Conservation (phyloP, 2,888 invertebrate species). For the Tenthredo mesomela region DNA sequence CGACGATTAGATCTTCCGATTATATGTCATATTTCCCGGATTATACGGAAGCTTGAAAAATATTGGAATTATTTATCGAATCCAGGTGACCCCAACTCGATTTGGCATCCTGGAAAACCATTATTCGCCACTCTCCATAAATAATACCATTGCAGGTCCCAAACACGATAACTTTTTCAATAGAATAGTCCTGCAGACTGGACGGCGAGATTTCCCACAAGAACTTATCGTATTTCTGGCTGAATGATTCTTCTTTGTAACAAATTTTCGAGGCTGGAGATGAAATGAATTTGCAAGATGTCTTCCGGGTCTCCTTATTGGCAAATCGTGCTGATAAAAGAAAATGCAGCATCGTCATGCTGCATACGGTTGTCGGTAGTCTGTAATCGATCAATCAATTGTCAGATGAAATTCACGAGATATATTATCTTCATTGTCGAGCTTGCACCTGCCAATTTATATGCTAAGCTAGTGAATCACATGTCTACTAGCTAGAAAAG, state of each 20-base stretch:
- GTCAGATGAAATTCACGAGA: not conserved
- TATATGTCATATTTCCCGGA: not conserved
- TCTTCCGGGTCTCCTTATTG: not conserved
- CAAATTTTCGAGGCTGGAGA: not conserved
- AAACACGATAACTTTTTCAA: conserved; percentile 11
- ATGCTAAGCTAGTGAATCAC: conserved; percentile 32
- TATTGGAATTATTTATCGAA: not conserved
- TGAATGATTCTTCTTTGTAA: conserved; percentile 60
- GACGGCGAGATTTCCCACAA: not conserved
- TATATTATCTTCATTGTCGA: conserved; percentile 36
- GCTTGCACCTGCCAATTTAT: conserved; percentile 35
- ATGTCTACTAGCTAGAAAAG: not conserved
- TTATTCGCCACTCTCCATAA: conserved; percentile 14
- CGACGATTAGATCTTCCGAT: not conserved
- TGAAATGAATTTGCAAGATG: conserved; percentile 14
- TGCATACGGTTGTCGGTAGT: not conserved
- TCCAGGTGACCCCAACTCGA: not conserved
- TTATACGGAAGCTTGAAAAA: not conserved
- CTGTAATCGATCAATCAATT: conserved; percentile 44
- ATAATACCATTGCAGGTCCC: not conserved
- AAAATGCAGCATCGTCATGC: conserved; percentile 8
- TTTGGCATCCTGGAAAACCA: not conserved
- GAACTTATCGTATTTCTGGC: conserved; percentile 62
- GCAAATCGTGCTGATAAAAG: not conserved
- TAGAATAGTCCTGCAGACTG: not conserved